phyloP scores from a whole-genome alignment of 1,140 invertebrate genomes.

The Lamellibrachia luymesi region DNA sequence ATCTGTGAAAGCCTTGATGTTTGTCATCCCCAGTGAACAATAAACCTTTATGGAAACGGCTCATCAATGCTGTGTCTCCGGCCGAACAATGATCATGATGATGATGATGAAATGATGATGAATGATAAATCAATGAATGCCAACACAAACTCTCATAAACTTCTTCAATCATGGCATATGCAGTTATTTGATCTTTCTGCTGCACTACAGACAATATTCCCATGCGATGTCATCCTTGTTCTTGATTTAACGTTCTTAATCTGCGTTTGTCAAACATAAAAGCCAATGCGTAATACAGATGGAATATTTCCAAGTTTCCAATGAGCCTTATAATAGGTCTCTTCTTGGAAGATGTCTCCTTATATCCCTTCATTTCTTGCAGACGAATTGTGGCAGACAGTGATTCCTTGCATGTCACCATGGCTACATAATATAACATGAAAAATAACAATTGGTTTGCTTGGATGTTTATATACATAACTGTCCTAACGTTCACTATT shows the following conservation, averaged over 20 bases:
- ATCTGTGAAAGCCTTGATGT: no score
- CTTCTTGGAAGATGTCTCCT: background rate
- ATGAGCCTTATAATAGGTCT: background rate
- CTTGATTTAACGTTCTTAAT: background rate
- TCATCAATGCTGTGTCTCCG: background rate
- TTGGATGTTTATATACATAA: no score
- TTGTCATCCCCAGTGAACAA: no score
- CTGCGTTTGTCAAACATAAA: background rate
- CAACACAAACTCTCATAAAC: background rate
- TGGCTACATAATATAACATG: background rate
- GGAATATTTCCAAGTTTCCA: background rate
- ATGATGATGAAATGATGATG: no score
- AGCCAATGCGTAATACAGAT: background rate
- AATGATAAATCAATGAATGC: background rate
- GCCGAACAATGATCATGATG: no score
- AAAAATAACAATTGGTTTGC: no score
- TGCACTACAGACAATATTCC: background rate
- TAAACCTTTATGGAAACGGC: background rate
- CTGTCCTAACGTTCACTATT: no score
- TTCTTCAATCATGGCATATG: background rate
- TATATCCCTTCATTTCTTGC: background rate
- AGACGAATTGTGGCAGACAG: background rate
- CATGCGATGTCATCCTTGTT: background rate
- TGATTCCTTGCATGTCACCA: background rate
- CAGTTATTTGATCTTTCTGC: background rate